phyloP scores from a whole-genome alignment of 2,797 vertebrate genomes.

The Fundulus diaphanus region DNA sequence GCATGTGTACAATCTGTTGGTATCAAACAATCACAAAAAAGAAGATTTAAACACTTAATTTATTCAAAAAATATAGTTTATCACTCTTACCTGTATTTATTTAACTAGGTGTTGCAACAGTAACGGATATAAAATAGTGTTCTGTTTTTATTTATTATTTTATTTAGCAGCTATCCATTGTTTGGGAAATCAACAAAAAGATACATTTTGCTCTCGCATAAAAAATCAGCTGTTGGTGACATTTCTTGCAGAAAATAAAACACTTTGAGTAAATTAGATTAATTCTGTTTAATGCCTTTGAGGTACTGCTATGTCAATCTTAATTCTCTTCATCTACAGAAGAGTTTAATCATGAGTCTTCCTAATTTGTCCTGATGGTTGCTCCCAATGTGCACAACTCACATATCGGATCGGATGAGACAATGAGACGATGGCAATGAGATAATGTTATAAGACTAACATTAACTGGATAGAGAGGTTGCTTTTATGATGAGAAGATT shows the following conservation, averaged over 20 bases:
- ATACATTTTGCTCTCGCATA: constrained; percentile 33
- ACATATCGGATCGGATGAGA: constrained; percentile 38
- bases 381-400: constrained; percentile 26
- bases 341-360: constrained; percentile 52
- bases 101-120: not conserved
- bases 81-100: constrained; percentile 2
- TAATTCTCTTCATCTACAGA: constrained; percentile 49
- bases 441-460: constrained; percentile 36
- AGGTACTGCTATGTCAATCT: constrained; percentile 32
- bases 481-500: constrained; percentile 33
- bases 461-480: constrained; percentile 33
- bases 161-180: not conserved
- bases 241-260: constrained; percentile 6
- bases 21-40: not conserved
- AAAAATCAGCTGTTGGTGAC: constrained; percentile 51
- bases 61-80: not conserved
- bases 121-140: not conserved
- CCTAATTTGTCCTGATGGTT: constrained; percentile 56
- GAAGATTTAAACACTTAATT: not conserved
- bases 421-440: too few relatives aligned
- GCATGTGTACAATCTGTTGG: not conserved
- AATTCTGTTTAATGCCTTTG: constrained; percentile 18
- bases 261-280: constrained; percentile 29
- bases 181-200: not conserved
- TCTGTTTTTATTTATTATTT: not conserved